Conservation (phyloP, 2,797 vertebrate genomes). For the Salmo trutta region DNA sequence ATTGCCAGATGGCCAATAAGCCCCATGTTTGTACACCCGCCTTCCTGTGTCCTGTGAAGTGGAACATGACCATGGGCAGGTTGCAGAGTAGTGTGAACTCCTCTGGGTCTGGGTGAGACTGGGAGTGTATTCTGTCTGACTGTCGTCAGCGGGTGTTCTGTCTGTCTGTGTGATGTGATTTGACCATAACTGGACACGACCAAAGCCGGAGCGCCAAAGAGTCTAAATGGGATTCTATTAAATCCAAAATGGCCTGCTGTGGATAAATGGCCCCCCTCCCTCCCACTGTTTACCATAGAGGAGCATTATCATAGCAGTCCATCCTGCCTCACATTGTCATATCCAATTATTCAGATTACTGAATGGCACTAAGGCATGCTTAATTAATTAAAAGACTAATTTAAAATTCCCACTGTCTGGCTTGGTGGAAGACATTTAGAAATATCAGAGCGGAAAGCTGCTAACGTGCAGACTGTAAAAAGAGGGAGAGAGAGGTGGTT, state of each 20-base stretch:
- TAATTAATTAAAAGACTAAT: conserved; percentile 65
- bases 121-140: conserved; percentile 45
- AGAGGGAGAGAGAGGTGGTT: conserved; percentile 20
- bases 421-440: conserved; percentile 47
- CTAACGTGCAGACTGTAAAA: conserved; percentile 17
- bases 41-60: conserved; percentile 27
- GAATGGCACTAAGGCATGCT: conserved; percentile 52
- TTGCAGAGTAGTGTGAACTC: conserved; percentile 55
- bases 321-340: conserved; percentile 49
- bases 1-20: too few relatives aligned
- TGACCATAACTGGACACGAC: conserved; percentile 37
- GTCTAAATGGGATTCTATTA: conserved; percentile 52
- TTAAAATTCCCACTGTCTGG: conserved; percentile 51
- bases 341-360: conserved; percentile 58
- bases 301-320: conserved; percentile 57
- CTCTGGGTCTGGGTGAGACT: conserved; percentile 10
- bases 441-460: conserved; percentile 41
- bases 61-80: conserved; percentile 34
- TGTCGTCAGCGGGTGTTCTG: conserved; percentile 21
- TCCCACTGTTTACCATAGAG: conserved; percentile 62
- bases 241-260: conserved; percentile 51
- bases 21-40: neutral
- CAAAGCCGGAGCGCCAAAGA: conserved; percentile 42
- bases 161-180: conserved; percentile 48
- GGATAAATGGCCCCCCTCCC: conserved; percentile 45